Percentiles rank a stretch among this genome's conserved stretches.
phyloP scores from a whole-genome alignment of 2,797 vertebrate species.

The Taeniopygia guttata region DNA sequence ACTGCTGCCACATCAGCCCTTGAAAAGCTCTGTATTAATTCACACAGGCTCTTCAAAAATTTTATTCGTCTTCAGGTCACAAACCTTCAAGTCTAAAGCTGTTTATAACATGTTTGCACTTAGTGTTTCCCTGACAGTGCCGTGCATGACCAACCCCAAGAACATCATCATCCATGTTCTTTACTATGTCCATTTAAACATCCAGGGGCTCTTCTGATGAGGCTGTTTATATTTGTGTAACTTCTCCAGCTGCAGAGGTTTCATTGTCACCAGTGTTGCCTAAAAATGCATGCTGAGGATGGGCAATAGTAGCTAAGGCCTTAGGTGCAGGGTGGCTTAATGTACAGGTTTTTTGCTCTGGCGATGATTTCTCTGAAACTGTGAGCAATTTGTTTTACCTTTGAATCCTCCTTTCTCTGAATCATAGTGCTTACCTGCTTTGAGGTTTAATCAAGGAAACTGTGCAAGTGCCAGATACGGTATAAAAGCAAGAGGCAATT shows the following conservation, averaged over 20 bases:
- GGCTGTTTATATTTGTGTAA: background rate
- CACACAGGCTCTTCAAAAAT: background rate
- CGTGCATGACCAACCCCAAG: rapidly evolving
- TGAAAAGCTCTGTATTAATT: background rate
- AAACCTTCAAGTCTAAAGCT: background rate
- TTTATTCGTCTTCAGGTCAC: background rate
- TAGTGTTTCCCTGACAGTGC: background rate
- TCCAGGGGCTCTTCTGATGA: background rate
- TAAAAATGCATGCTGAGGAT: background rate
- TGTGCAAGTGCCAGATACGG: background rate
- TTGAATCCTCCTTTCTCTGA: constrained; percentile 28
- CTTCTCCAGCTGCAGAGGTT: background rate
- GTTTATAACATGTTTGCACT: background rate
- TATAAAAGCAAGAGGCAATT: constrained; percentile 51
- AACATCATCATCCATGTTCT: background rate
- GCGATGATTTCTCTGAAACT: background rate
- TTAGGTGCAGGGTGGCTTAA: background rate
- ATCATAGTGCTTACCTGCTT: constrained; percentile 41
- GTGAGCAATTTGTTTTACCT: constrained; percentile 7
- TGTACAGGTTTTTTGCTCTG: background rate
- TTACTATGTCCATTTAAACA: background rate
- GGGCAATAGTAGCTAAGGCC: background rate
- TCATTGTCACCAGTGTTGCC: background rate
- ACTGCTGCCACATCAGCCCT: background rate
- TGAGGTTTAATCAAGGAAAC: constrained; percentile 59